Percentiles rank a stretch among this genome's conserved stretches.
Conservation (phyloP, 1,140 invertebrate genomes). For the Drosophila subobscura region DNA sequence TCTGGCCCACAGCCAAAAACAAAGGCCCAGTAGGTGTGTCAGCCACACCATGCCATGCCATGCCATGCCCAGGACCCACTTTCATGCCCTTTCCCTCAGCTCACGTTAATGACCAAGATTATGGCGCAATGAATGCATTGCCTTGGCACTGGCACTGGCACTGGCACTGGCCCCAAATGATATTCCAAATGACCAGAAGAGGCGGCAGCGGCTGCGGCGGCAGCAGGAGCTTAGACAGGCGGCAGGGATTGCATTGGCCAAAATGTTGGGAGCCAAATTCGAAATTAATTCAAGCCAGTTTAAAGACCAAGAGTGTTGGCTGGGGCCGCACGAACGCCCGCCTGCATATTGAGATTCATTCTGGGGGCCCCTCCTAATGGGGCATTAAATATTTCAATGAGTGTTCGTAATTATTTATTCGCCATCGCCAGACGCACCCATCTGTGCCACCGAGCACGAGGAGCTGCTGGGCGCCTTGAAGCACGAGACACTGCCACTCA, state of each 20-base stretch:
- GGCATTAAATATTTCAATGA: conserved; percentile 67
- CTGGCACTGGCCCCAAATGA: conserved; percentile 25
- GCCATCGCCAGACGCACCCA: conserved; percentile 87
- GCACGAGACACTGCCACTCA: conserved; percentile 91
- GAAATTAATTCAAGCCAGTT: conserved; percentile 69
- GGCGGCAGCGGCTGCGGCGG: conserved; percentile 3
- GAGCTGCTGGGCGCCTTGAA: conserved; percentile 92
- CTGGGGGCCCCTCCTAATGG: conserved; percentile 24
- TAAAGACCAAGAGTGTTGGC: conserved; percentile 23
- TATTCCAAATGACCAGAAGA: conserved; percentile 48
- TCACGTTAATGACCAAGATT: conserved; percentile 79
- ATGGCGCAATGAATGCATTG: conserved; percentile 79
- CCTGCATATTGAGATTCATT: conserved; percentile 20
- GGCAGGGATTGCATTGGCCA: conserved; percentile 5
- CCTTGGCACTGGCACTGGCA: conserved; percentile 49
- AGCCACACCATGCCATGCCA: not conserved
- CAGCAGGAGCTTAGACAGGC: conserved; percentile 13
- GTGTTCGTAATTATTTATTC: conserved; percentile 65
- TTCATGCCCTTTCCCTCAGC: not conserved
- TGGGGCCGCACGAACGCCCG: no score
- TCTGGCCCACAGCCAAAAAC: conserved; percentile 70
- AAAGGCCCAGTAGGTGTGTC: conserved; percentile 43
- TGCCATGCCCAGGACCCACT: not conserved
- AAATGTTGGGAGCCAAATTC: conserved; percentile 49
- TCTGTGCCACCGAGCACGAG: conserved; percentile 90